These are phyloP conservation scores for Hypena proboscidalis DNA, from an alignment of 2,888 invertebrate species.

Conservation along the genomic window DNA sequence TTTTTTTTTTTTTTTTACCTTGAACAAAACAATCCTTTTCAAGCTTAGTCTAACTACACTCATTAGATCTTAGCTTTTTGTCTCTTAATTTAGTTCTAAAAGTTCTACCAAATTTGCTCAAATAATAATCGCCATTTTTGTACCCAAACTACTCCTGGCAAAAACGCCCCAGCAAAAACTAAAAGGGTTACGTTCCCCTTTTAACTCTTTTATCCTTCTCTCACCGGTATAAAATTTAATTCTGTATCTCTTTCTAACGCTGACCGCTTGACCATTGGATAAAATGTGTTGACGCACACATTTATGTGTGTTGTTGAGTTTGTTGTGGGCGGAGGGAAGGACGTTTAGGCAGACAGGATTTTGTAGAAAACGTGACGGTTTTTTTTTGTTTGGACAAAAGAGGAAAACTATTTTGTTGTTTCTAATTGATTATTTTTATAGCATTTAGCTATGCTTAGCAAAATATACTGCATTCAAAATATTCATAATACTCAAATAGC, in stretches of 20 bases:
- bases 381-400: no score
- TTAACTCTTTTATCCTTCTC: conserved; percentile 26
- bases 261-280: conserved; percentile 81
- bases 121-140: conserved; percentile 12
- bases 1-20: no score
- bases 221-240: conserved; percentile 23
- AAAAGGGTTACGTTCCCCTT: conserved; percentile 39
- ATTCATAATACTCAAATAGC: no score
- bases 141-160: conserved; percentile 14
- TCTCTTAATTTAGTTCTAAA: no score
- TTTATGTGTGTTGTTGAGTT: conserved; percentile 3
- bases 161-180: conserved; percentile 31
- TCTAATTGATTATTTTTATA: no score
- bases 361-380: no score
- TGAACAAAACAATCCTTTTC: no score
- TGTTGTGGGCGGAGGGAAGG: conserved; percentile 33
- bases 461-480: no score
- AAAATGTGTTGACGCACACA: conserved; percentile 38
- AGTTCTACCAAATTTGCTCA: neutral
- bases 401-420: no score
- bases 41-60: no score
- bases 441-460: no score
- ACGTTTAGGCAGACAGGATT: neutral
- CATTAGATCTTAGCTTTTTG: no score
- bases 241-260: conserved; percentile 47